A percentile compares a stretch with the other conserved stretches of the same genome.
These are phyloP conservation scores for Pteronotus mesoamericanus DNA, from an alignment of 2,797 vertebrate genomes.

Conservation along the genomic window DNA sequence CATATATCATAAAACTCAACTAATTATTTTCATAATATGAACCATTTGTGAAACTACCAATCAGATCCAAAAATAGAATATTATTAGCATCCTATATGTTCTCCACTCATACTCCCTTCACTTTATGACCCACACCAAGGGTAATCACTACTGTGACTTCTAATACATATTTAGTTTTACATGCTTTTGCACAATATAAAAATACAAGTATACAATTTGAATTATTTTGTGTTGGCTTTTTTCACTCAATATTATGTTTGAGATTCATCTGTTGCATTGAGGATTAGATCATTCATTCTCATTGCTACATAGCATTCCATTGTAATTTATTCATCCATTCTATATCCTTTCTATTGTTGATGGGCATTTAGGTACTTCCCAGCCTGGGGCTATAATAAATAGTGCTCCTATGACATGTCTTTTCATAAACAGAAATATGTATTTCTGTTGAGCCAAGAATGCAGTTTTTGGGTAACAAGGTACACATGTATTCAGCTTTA, in stretches of 20 bases:
- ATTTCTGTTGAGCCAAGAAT: neutral
- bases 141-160: neutral
- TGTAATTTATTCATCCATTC: conserved; percentile 5
- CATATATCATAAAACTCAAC: neutral
- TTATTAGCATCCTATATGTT: neutral
- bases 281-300: neutral
- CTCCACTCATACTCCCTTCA: neutral
- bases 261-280: neutral
- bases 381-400: neutral
- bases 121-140: neutral
- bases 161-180: neutral
- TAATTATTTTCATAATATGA: neutral
- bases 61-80: neutral
- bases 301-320: neutral
- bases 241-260: neutral
- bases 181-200: neutral
- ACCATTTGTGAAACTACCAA: neutral
- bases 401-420: neutral
- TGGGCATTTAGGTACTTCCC: neutral
- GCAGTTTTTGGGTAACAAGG: neutral
- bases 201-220: neutral
- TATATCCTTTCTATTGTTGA: neutral
- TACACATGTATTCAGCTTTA: conserved; percentile 29
- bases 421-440: conserved; percentile 14
- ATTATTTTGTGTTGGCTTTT: neutral